Evolutionary conservation across 2,888 invertebrate genomes (phyloP), one percentile per base, ranked within the genome.

Genomic region (Anthophora plumipes): DNA sequence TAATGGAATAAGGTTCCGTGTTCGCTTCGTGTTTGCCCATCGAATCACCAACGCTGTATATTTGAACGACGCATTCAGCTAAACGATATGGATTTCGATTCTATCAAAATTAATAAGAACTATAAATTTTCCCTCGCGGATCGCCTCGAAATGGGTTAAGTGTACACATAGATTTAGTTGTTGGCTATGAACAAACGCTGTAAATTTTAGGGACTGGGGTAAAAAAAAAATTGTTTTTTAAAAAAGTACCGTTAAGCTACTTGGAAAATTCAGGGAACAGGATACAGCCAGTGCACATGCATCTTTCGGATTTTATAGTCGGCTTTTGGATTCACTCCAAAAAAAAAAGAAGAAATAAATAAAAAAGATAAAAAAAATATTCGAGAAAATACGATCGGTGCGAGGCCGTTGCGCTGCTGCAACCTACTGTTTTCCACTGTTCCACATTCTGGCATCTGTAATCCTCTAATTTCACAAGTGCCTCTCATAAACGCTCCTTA

Each of bases 101-200:
- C 79, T 67, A 64, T 67, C 71, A 72, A 71, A 81, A 75, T 71
- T 66, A 60, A 77, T 73, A 68, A 64, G 78, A 60, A 72, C 76
- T 59, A 78, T 78, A 78, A 80, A 80, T 80, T n/a, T n/a, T n/a
- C n/a, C 73, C 72, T 41, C n/a, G 52, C 59, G 39, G 52, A 50
- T 69, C 68, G 63, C 48, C 59, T 37, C 63, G 68, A 80, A 80
- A 73, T 72, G 64, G 80, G 78, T 78, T 78, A 80, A 80, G 31
- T 31, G 31, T 31, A 31, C 31, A 31, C 31, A 78, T 73, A 80
- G 80, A 78, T 80, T 73, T 78, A 67, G 52, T 72, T 59, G 41
- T 20, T 39, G 57, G 50, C 72, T 80, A 72, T 63, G 68, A 67
- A 67, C 72, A 63, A 55, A 71, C 61, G 71, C 25, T 11, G 46